Conservation (phyloP, 2,888 invertebrate genomes). For the Prenolepis imparis region DNA sequence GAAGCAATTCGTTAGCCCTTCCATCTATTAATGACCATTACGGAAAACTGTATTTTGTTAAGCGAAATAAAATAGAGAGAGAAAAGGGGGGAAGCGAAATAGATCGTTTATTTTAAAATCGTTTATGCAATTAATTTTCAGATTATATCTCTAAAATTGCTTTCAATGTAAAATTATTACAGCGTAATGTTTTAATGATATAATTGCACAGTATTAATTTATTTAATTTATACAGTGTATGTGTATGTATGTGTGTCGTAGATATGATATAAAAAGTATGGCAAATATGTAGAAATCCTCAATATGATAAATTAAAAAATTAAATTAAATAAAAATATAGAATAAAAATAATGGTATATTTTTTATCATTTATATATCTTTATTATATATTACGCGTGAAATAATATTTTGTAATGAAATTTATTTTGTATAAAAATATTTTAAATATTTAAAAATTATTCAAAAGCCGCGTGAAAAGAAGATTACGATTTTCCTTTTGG, state of each 20-base stretch:
- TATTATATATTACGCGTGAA: not conserved
- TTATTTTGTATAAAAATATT: not conserved
- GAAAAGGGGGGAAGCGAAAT: not conserved
- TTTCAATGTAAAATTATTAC: not conserved
- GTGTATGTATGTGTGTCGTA: no score
- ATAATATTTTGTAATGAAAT: not conserved
- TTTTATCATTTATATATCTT: not conserved
- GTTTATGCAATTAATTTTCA: not conserved
- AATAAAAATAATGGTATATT: conserved; percentile 2
- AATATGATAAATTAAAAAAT: not conserved
- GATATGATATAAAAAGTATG: not conserved
- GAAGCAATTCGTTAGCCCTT: conserved; percentile 36
- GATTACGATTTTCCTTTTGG: not conserved
- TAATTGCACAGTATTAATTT: conserved; percentile 8
- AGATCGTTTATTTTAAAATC: not conserved
- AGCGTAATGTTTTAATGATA: not conserved
- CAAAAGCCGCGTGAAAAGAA: not conserved
- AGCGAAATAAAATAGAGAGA: not conserved
- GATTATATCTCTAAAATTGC: not conserved
- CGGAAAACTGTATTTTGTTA: conserved; percentile 3
- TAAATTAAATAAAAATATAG: not conserved
- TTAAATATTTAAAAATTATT: not conserved
- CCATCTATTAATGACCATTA: not conserved
- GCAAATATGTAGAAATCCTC: not conserved
- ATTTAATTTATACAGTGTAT: not conserved